Evolutionary conservation across 2,888 invertebrate species (phyloP), one percentile per base, ranked within the genome.

Genomic region (Lysandra bellargus): DNA sequence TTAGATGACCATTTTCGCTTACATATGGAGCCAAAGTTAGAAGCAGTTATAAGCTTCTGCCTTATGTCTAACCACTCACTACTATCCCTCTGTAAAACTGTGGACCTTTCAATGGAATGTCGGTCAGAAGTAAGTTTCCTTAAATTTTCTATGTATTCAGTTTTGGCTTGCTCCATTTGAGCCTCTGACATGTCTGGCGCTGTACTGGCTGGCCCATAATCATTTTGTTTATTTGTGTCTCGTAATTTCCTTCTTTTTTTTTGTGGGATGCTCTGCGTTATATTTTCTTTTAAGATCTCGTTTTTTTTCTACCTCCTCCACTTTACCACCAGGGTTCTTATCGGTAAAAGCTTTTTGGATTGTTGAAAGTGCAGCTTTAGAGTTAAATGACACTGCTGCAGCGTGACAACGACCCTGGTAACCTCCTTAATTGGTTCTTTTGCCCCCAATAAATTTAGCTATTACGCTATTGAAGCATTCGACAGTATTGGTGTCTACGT

Each of bases 361-460:
- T 14, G 57, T 17, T 17, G 57, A 57, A 57, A 57, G 14, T 17
- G 57, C 57, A 57, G 57, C 14, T 17, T 57, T 57, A 4, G 57
- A 17, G 5, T 57, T 17, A 57, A 57, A 57, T 57, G 80, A 78
- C 40, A 81, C 78, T 14, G 81, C 81, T 33, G 83, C 81, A 23
- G 78, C 82, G 7, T 73, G 44, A 78, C 80, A 81, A 40, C 40
- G 40, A 5, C 40, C 61, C 81, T 78, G 80, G 72, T 83, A 83
- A 5, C 72, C 78, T 49, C 80, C 37, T 72, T 74, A 83, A 80
- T 83, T 83, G 9, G 82, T 80, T 78, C 83, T 60, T 81, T 83
- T 83, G 9, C 82, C 84, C 44, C 83, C 82, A 14, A 83, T 80
- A 33, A 80, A 79, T 73, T 83, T 83, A 33, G 82, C 81, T 37